Evolutionary conservation across 1,140 invertebrate genomes (phyloP).

Genomic region (Sweltsa coloradensis): DNA sequence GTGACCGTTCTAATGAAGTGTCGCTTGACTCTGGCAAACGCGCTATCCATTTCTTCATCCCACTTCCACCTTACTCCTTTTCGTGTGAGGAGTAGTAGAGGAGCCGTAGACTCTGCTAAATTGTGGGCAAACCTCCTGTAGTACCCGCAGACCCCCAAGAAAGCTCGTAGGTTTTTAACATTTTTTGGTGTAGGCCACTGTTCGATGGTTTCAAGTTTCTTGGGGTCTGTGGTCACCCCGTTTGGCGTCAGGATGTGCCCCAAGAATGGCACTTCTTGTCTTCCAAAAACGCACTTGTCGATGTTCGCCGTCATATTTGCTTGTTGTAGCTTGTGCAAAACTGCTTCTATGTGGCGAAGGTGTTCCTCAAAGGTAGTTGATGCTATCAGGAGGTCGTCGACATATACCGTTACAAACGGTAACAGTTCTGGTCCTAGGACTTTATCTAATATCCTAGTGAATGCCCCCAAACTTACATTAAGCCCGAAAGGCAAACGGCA

Average conservation of each 20-base stretch:
- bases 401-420: slow-evolving; percentile 15
- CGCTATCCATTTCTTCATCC: no score
- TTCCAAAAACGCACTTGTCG: slow-evolving; percentile 17
- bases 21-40: no score
- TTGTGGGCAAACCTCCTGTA: slow-evolving; percentile 24
- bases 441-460: background rate
- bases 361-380: slow-evolving; percentile 18
- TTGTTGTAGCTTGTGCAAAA: slow-evolving; percentile 14
- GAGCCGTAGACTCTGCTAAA: slow-evolving; percentile 16
- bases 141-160: slow-evolving; percentile 26
- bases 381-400: slow-evolving; percentile 20
- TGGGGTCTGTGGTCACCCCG: slow-evolving; percentile 23
- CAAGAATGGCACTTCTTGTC: slow-evolving; percentile 15
- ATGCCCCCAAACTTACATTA: slow-evolving; percentile 10
- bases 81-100: no score
- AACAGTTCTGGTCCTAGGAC: background rate
- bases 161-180: slow-evolving; percentile 22
- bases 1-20: no score
- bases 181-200: slow-evolving; percentile 22
- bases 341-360: slow-evolving; percentile 13
- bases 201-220: slow-evolving; percentile 21
- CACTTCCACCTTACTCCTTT: no score
- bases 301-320: slow-evolving; percentile 18
- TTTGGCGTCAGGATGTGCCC: slow-evolving; percentile 21
- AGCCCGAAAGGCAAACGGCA: slow-evolving; percentile 25